A percentile compares a stretch with the other conserved stretches of the same genome.
phyloP scores from a whole-genome alignment of 2,113 vertebrate genomes.

The Elanus axillaris region DNA sequence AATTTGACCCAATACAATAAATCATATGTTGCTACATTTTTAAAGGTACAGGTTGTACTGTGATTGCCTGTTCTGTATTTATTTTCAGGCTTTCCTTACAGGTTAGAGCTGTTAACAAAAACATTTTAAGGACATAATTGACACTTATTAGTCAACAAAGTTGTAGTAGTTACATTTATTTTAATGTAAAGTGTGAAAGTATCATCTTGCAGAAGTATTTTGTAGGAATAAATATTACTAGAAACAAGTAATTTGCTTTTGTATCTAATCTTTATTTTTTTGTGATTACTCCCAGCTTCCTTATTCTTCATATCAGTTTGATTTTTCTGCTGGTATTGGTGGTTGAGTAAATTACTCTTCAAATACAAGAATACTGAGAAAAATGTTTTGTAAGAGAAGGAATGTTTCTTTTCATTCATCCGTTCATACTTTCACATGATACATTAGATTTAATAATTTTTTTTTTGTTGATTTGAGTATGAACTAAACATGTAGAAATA shows the following conservation, averaged over 20 bases:
- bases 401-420: not conserved
- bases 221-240: not conserved
- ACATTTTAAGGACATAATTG: not conserved
- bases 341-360: not conserved
- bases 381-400: not conserved
- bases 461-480: not conserved
- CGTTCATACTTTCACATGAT: not conserved
- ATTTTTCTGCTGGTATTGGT: not conserved
- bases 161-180: not conserved
- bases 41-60: not conserved
- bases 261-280: not conserved
- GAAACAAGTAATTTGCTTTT: not conserved
- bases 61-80: not conserved
- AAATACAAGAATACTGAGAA: not conserved
- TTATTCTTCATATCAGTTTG: not conserved
- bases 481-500: not conserved
- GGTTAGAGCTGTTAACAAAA: not conserved
- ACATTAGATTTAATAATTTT: not conserved
- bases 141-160: not conserved
- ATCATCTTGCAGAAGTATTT: not conserved
- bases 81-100: not conserved
- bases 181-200: not conserved
- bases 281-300: not conserved
- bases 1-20: slow-evolving; percentile 7
- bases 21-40: not conserved